These are phyloP conservation scores for Merops nubicus DNA, from an alignment of 2,113 vertebrate species.

Conservation along the genomic window DNA sequence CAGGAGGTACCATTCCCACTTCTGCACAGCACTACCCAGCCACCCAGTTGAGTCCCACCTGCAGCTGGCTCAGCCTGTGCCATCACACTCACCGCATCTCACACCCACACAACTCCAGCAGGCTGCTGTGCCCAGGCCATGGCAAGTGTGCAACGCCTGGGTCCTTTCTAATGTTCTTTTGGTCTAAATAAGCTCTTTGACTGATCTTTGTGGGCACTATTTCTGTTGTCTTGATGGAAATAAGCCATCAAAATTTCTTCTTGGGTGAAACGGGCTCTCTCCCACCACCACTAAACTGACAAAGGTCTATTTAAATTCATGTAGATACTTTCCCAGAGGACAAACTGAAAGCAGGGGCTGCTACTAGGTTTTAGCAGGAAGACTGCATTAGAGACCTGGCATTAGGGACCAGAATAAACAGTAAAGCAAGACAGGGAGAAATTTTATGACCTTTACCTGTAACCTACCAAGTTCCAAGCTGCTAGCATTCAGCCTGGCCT, in stretches of 20 bases:
- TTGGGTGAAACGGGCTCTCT: neutral
- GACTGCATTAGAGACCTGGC: accelerated
- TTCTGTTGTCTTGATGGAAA: neutral
- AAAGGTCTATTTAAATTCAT: neutral
- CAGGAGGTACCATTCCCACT: neutral
- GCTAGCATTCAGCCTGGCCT: accelerated
- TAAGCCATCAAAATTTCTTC: neutral
- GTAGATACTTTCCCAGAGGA: neutral
- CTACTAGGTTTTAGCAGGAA: neutral
- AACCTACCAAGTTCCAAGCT: neutral
- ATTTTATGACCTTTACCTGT: neutral
- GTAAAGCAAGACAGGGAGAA: accelerated
- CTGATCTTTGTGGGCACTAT: too few relatives aligned
- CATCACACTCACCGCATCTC: neutral
- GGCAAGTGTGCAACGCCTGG: accelerated
- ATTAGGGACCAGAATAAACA: neutral
- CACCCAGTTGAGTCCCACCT: accelerated
- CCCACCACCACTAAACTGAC: neutral
- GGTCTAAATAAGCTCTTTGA: neutral
- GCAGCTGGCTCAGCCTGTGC: accelerated
- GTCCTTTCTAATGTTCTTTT: accelerated
- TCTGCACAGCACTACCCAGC: neutral
- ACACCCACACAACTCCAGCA: accelerated
- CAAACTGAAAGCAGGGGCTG: neutral
- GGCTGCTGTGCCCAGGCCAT: neutral